Base-by-base conservation (phyloP, 1,140 invertebrate species). In the Drosophila rhopaloa region DNA sequence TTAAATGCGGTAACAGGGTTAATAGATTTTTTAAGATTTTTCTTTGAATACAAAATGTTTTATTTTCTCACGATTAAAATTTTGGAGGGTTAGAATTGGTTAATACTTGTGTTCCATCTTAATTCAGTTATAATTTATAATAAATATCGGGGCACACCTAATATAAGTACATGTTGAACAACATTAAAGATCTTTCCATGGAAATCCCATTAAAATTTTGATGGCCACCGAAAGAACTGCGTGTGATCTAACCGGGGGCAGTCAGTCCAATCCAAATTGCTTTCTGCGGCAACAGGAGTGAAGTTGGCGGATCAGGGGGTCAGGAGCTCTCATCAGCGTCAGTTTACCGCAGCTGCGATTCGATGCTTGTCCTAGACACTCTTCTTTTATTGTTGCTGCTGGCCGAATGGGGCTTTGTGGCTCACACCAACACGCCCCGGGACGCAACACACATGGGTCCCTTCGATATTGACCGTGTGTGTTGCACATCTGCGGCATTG, bases 351-450 rank as follows among this genome's bases (percentile, higher is more conserved):
- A 67, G 61, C 38, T 59, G 62, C 62, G 47, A 67, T 65, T 57
- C 73, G 74, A 58, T 57, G 73, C 60, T 76, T 76, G 73, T 76
- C 51, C 53, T 53, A 53, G 54, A 43, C 73, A 76, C 73, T 32
- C 53, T 29, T 48, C 72, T 54, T 59, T 76, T 67, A 76, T 76
- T 76, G 73, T 59, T 76, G 73, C 50, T 76, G 16, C 54, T 48
- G 43, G 63, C 50, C 63, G 46, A 71, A 37, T 70, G 35, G 67
- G 29, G 53, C 67, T 70, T 71, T 71, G 51, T 58, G 65, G 44
- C 65, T 71, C 16, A 50, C 68, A 71, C 38, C 35, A 43, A 35
- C 37, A 35, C 37, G 16, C 55, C 27, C 41, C 38, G 13, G 13
- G 16, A 6, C 11, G 24, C 24, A 4, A 2, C 54, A 14, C 62